These are phyloP conservation scores for Vimba vimba DNA, from an alignment of 2,113 vertebrate species.

Conservation along the genomic window DNA sequence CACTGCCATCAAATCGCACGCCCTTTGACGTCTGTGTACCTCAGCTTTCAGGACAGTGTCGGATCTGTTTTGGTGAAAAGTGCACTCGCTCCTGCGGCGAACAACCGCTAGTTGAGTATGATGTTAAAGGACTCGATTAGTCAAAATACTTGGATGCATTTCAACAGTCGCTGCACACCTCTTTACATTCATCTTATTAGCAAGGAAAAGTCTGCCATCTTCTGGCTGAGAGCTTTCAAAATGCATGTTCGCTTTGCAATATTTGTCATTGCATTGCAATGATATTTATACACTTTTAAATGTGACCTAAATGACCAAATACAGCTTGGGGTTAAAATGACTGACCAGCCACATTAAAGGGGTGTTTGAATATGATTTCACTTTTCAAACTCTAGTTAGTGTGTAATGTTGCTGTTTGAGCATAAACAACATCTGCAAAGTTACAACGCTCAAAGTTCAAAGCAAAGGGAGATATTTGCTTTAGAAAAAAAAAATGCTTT, in stretches of 20 bases:
- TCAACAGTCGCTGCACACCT: neutral
- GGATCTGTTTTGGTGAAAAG: neutral
- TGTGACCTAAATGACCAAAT: neutral
- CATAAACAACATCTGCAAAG: no score
- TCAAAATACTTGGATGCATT: conserved; percentile 1
- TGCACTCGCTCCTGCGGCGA: neutral
- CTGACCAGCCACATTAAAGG: neutral
- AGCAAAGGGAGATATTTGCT: no score
- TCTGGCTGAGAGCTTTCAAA: neutral
- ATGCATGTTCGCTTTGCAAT: neutral
- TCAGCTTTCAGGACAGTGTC: conserved; percentile 47
- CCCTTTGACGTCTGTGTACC: conserved; percentile 11
- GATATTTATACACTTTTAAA: neutral
- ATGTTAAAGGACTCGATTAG: conserved; percentile 18
- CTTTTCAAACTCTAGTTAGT: no score
- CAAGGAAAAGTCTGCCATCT: conserved; percentile 15
- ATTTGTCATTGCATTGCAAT: neutral
- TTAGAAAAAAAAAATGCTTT: no score
- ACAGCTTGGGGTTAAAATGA: neutral
- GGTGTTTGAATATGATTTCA: no score
- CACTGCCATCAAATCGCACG: neutral
- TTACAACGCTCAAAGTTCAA: no score
- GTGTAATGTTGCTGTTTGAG: no score
- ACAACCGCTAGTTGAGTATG: neutral
- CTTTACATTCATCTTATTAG: neutral